Evolutionary conservation across 2,113 vertebrate genomes (phyloP), one percentile per base, ranked within the genome.

Genomic region (Triplophysa siluroides): DNA sequence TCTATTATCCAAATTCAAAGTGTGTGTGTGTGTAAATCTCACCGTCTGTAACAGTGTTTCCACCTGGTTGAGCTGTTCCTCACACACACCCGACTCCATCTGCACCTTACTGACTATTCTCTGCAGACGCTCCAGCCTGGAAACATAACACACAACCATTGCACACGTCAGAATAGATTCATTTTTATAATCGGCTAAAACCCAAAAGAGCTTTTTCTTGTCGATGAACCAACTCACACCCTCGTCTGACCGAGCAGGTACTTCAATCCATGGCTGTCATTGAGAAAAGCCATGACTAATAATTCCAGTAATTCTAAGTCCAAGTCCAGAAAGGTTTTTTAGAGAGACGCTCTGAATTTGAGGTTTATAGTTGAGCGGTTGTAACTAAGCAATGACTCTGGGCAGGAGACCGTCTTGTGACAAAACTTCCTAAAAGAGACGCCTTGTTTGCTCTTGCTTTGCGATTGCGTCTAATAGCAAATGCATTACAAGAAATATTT

Each of bases 51-150:
- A 91, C 81, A 97, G 93, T 10, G 92, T 76, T 58, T 98, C 96
- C 0, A 94, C 96, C 89, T 98, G 96, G 92, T 97, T 98, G 75
- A 98, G 94, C 90, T 98, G 96, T 90, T 98, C 97, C 92, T 99
- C 97, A 0, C 97, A 98, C 66, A 98, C 89, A 4, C 94, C 95
- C 0, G 97, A 96, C 91, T 99, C 97, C 95, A 95, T 98, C 93
- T 99, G 97, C 70, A 99, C 92, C 72, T 98, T 98, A 86, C 93
- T 93, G 85, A 98, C 96, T 0, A 96, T 82, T 23, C 96, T 94
- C 90, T 99, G 97, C 19, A 98, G 95, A 33, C 93, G 88, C 91
- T 99, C 96, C 92, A 97, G 84, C 89, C 97, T 98, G 91, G 1
- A 81, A 71, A 82, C 23, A 60, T 43, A 62, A 68, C 16, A 64